phyloP scores from a whole-genome alignment of 2,888 invertebrate genomes.

The Drosophila flavopinicola region DNA sequence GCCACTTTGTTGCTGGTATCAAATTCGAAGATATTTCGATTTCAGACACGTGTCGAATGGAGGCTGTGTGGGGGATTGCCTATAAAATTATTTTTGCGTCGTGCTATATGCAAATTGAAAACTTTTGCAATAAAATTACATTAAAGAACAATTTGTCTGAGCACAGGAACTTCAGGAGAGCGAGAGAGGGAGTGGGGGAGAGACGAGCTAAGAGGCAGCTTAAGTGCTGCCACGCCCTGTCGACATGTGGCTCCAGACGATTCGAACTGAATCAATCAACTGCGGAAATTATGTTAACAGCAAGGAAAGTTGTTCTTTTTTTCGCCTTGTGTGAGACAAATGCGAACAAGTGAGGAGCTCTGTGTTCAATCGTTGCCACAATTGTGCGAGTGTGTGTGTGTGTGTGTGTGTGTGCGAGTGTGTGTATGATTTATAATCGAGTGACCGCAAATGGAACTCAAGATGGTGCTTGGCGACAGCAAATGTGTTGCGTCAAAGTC shows the following conservation, averaged over 20 bases:
- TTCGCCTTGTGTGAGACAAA: constrained; percentile 37
- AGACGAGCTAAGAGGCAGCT: neutral
- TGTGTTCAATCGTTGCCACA: constrained; percentile 51
- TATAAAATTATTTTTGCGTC: constrained; percentile 32
- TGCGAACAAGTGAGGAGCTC: constrained; percentile 21
- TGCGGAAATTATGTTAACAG: constrained; percentile 76
- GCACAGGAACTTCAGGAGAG: constrained; percentile 24
- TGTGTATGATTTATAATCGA: constrained; percentile 67
- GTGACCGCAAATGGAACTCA: constrained; percentile 68
- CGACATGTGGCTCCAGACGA: constrained; percentile 41
- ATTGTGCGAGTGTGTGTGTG: constrained; percentile 16
- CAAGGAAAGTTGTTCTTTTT: constrained; percentile 51
- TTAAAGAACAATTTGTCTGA: constrained; percentile 77
- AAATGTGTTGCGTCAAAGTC: constrained; percentile 26
- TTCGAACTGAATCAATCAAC: constrained; percentile 74
- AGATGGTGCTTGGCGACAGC: constrained; percentile 29
- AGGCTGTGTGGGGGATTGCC: constrained; percentile 18
- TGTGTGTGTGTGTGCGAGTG: constrained; percentile 15
- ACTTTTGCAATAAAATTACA: constrained; percentile 77
- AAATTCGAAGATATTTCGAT: constrained; percentile 30
- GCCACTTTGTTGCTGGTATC: constrained; percentile 2
- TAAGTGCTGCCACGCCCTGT: constrained; percentile 35
- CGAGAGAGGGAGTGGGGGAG: neutral
- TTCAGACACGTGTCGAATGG: constrained; percentile 31
- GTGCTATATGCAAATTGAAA: constrained; percentile 73